Conservation (phyloP, 2,113 vertebrate genomes). For the Mobula hypostoma region DNA sequence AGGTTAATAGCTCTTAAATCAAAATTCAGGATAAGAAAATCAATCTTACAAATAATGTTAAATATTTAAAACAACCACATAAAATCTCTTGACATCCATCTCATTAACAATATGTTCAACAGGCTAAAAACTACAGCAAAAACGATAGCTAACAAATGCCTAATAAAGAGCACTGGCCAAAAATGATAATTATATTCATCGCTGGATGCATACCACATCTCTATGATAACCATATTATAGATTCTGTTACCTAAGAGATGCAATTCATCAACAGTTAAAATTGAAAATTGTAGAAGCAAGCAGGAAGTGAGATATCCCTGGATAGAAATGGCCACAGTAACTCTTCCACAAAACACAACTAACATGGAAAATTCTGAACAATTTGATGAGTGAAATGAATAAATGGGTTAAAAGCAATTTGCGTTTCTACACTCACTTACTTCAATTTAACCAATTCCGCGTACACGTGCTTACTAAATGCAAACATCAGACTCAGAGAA, state of each 20-base stretch:
- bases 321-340: not conserved
- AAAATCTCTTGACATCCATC: not conserved
- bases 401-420: too few species aligned
- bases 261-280: not conserved
- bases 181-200: not conserved
- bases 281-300: not conserved
- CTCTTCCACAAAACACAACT: not conserved
- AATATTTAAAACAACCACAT: too few species aligned
- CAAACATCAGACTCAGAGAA: too few species aligned
- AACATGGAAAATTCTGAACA: not conserved
- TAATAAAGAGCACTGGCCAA: too few species aligned
- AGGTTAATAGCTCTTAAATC: not conserved
- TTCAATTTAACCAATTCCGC: too few species aligned
- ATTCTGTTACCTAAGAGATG: not conserved
- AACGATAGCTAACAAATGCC: not conserved
- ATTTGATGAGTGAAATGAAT: too few species aligned
- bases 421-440: too few species aligned
- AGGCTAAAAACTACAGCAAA: not conserved
- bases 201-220: not conserved
- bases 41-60: too few species aligned
- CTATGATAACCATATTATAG: not conserved
- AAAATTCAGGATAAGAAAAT: slow-evolving; percentile 1
- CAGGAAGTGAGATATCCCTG: not conserved
- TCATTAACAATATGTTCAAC: not conserved
- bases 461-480: too few species aligned